Percentiles rank a stretch among this genome's conserved stretches.
Evolutionary conservation across 92 coral and sea anemone species (phyloP).

Genomic region (Chrysogorgia sp.): DNA sequence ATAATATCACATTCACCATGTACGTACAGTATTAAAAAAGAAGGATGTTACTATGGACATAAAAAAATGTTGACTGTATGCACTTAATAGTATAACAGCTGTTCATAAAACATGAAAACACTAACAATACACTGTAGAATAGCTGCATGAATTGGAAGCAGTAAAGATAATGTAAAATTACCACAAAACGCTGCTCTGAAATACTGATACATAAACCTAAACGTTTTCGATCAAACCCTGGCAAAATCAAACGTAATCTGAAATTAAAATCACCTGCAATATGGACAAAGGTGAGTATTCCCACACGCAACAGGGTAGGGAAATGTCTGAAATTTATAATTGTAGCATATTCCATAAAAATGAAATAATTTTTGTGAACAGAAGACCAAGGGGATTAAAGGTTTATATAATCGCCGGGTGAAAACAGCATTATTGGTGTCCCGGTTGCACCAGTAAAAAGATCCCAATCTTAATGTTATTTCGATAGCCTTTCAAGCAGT

Average conservation of each 20-base stretch:
- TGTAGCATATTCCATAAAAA: neutral
- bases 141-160: too few relatives aligned
- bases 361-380: neutral
- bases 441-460: too few relatives aligned
- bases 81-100: too few relatives aligned
- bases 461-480: too few relatives aligned
- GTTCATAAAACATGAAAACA: too few relatives aligned
- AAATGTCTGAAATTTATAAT: too few relatives aligned
- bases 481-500: conserved; percentile 22
- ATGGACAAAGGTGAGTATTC: neutral
- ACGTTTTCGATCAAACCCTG: neutral
- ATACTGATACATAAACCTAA: neutral
- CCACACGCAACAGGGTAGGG: neutral
- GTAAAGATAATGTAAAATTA: neutral
- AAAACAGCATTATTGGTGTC: neutral
- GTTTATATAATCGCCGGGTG: neutral
- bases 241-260: neutral
- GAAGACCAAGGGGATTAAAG: neutral
- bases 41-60: too few relatives aligned
- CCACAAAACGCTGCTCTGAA: neutral
- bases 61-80: too few relatives aligned
- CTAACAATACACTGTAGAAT: too few relatives aligned
- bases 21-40: too few relatives aligned
- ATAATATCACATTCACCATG: too few relatives aligned
- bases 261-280: conserved; percentile 17